Percentiles rank a stretch among this genome's conserved stretches.
Evolutionary conservation across 2,797 vertebrate genomes (phyloP).

Genomic region (Caiman crocodilus): DNA sequence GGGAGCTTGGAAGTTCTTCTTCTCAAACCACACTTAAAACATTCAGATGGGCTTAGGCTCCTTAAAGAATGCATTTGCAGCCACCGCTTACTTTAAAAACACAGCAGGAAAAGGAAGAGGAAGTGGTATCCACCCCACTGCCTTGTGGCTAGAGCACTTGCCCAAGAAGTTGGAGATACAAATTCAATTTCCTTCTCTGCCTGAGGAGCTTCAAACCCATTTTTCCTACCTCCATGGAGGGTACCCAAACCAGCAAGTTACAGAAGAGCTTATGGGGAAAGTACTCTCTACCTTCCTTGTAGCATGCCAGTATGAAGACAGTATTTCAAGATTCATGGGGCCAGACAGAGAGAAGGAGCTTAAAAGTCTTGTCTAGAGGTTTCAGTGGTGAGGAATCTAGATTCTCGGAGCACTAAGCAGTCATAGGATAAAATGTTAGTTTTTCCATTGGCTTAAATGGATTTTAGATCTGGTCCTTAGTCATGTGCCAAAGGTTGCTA

Average conservation of each 20-base stretch:
- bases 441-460: not conserved
- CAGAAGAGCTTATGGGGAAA: not conserved
- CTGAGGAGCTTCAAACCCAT: not conserved
- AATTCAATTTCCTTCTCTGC: not conserved
- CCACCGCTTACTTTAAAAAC: not conserved
- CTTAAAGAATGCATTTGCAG: not conserved
- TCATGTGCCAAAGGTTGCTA: not conserved
- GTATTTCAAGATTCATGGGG: not conserved
- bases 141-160: not conserved
- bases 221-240: not conserved
- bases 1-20: fast-evolving
- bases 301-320: not conserved
- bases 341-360: not conserved
- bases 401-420: too few relatives aligned
- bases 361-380: not conserved
- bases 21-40: not conserved
- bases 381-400: not conserved
- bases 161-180: not conserved
- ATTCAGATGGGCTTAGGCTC: not conserved
- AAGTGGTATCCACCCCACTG: too few relatives aligned
- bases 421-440: too few relatives aligned
- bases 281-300: not conserved
- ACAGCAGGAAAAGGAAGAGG: not conserved
- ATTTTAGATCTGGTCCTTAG: not conserved
- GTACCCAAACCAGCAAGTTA: not conserved